Conservation (phyloP, 2,113 vertebrate species). For the Plectropomus leopardus region DNA sequence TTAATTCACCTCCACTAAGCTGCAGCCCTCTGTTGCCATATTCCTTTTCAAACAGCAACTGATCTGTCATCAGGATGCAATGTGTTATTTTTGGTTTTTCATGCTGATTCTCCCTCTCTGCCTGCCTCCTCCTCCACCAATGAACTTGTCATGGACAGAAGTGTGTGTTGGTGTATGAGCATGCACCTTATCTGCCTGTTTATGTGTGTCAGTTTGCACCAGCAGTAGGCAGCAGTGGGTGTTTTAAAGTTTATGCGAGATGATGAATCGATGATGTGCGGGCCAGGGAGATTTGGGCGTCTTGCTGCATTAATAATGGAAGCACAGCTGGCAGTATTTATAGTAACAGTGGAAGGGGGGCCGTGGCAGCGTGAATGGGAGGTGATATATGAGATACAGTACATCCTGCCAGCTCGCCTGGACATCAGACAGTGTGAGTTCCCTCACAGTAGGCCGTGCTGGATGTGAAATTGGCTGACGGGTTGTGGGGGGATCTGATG, state of each 20-base stretch:
- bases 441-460: not conserved
- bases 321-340: conserved; percentile 77
- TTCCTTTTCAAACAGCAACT: conserved; percentile 38
- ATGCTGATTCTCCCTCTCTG: conserved; percentile 27
- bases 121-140: conserved; percentile 49
- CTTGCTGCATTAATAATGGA: conserved; percentile 81
- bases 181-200: conserved; percentile 29
- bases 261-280: conserved; percentile 64
- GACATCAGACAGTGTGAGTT: conserved; percentile 11
- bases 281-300: conserved; percentile 56
- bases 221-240: conserved; percentile 70
- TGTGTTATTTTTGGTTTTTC: conserved; percentile 62
- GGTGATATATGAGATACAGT: conserved; percentile 62
- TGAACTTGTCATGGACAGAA: conserved; percentile 49
- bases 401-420: conserved; percentile 35
- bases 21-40: conserved; percentile 20
- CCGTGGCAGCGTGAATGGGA: conserved; percentile 54
- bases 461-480: conserved; percentile 18
- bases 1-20: conserved; percentile 28
- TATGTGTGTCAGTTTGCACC: conserved; percentile 49
- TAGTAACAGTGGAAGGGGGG: conserved; percentile 71
- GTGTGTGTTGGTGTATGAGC: conserved; percentile 60
- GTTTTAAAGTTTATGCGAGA: conserved; percentile 65
- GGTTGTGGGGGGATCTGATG: not conserved
- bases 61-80: conserved; percentile 56